Conservation (phyloP, 1,140 invertebrate genomes). For the Cylas formicarius region DNA sequence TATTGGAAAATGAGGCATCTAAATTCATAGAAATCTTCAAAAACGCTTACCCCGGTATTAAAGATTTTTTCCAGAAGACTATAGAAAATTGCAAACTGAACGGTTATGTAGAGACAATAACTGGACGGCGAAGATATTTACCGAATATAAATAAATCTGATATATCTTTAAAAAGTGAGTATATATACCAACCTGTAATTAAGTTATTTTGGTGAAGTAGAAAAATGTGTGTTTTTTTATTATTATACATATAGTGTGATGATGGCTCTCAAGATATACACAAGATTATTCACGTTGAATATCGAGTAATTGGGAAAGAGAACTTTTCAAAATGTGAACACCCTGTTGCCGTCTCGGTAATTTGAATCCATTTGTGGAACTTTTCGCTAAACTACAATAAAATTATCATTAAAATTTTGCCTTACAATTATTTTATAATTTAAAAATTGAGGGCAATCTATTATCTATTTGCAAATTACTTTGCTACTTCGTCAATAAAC, state of each 20-base stretch:
- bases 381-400: no score
- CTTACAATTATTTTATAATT: no score
- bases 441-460: no score
- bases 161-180: conserved; percentile 51
- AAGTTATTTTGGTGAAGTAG: not conserved
- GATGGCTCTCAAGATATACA: no score
- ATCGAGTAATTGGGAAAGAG: no score
- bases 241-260: not conserved
- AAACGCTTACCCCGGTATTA: conserved; percentile 67
- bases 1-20: conserved; percentile 73
- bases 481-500: no score
- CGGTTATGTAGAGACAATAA: conserved; percentile 80
- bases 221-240: conserved; percentile 5
- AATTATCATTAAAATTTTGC: conserved; percentile 5
- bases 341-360: no score
- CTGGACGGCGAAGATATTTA: conserved; percentile 70
- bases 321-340: no score
- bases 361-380: no score
- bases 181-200: conserved; percentile 11
- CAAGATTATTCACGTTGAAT: no score
- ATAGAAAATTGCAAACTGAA: conserved; percentile 60
- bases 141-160: conserved; percentile 65
- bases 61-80: conserved; percentile 57
- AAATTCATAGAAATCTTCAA: conserved; percentile 79
- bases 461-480: no score